Percentiles rank a stretch among this genome's conserved stretches.
Conservation (phyloP, 2,888 invertebrate genomes). For the Cataglyphis albicans region DNA sequence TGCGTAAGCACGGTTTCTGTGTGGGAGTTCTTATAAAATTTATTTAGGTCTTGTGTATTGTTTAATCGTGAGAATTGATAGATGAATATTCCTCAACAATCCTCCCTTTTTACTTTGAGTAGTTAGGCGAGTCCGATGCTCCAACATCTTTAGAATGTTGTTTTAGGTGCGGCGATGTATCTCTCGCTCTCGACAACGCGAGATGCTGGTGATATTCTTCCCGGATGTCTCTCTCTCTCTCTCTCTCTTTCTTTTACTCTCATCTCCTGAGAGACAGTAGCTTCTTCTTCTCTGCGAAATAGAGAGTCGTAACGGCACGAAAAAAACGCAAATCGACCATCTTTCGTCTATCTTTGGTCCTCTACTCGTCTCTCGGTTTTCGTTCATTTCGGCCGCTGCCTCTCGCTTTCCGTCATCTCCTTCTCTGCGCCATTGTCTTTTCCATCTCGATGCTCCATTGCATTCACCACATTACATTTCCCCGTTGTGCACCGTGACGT, state of each 20-base stretch:
- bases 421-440: constrained; percentile 52
- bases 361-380: neutral
- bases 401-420: constrained; percentile 3
- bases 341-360: neutral
- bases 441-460: constrained; percentile 39
- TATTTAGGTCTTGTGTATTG: neutral
- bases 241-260: constrained; percentile 8
- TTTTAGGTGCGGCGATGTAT: constrained; percentile 36
- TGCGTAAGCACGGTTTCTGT: neutral
- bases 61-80: neutral
- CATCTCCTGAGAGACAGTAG: constrained; percentile 2
- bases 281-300: constrained; percentile 20
- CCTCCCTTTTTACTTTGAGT: neutral
- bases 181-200: constrained; percentile 25
- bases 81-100: neutral
- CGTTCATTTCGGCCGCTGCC: neutral
- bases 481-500: constrained; percentile 29
- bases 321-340: constrained; percentile 32
- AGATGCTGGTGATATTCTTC: constrained; percentile 52
- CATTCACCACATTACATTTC: constrained; percentile 40
- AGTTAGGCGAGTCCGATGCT: neutral
- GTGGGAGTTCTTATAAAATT: neutral
- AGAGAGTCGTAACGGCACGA: constrained; percentile 46
- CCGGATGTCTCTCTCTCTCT: constrained; percentile 23
- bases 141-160: constrained; percentile 28